Conservation (phyloP, 2,113 vertebrate genomes). For the Donacobius atricapilla region DNA sequence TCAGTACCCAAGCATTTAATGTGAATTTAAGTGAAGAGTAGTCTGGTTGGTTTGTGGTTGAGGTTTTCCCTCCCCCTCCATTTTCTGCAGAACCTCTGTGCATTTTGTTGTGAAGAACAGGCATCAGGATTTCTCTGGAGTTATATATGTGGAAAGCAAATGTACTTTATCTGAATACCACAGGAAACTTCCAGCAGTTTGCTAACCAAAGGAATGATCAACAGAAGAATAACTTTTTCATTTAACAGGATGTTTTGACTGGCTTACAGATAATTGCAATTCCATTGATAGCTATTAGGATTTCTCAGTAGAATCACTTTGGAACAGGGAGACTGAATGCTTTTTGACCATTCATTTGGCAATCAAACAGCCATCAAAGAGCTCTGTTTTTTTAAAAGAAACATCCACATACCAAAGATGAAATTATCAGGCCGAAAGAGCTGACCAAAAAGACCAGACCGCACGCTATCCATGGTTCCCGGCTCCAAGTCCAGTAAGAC, state of each 20-base stretch:
- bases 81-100: background rate
- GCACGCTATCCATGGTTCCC: slow-evolving; percentile 93
- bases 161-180: background rate
- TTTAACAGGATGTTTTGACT: background rate
- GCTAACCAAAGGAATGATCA: background rate
- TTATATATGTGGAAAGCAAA: background rate
- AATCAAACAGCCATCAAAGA: background rate
- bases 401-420: slow-evolving; percentile 83
- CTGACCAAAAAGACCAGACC: slow-evolving; percentile 89
- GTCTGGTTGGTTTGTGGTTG: background rate
- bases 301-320: background rate
- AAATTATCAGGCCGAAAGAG: slow-evolving; percentile 95
- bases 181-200: background rate
- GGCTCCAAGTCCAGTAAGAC: slow-evolving; percentile 91
- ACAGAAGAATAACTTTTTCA: background rate
- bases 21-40: background rate
- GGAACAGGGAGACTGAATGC: background rate
- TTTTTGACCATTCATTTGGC: background rate
- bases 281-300: background rate
- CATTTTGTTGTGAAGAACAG: background rate
- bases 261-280: background rate
- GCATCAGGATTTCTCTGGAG: background rate
- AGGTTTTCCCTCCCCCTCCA: background rate
- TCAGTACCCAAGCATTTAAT: background rate
- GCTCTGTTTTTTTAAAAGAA: background rate